Percentiles rank a stretch among this genome's conserved stretches.
Evolutionary conservation across 2,797 vertebrate genomes (phyloP).

Genomic region (Oreochromis mossambicus): DNA sequence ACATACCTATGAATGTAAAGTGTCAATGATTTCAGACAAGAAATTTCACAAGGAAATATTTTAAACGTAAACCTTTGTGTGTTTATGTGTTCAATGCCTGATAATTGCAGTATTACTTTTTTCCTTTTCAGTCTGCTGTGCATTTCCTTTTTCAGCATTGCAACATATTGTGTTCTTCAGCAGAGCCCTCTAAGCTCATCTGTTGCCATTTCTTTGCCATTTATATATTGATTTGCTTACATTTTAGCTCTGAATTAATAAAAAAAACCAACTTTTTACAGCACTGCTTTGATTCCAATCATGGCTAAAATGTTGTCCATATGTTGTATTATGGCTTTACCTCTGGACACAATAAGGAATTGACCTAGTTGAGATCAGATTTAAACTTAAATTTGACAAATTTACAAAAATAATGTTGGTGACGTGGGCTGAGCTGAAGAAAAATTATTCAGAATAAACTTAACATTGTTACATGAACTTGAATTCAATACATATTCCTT

Average conservation of each 20-base stretch:
- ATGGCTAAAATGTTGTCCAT: background rate
- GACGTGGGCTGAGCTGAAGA: background rate
- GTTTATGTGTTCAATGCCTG: accelerated
- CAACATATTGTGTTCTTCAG: accelerated
- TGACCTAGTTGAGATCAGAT: background rate
- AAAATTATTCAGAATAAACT: accelerated
- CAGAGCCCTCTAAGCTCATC: background rate
- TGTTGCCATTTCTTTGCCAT: background rate
- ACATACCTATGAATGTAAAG: background rate
- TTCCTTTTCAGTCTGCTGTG: background rate
- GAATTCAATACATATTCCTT: background rate
- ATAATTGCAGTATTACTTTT: background rate
- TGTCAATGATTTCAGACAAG: no score
- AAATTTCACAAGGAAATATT: no score
- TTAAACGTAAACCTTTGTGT: background rate
- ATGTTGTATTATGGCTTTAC: accelerated
- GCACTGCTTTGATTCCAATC: background rate
- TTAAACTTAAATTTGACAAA: background rate
- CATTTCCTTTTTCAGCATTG: background rate
- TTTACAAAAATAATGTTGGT: no score
- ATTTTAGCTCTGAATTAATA: background rate
- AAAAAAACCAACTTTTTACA: background rate
- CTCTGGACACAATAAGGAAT: background rate
- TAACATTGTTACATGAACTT: background rate
- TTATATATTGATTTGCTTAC: background rate